Conservation (phyloP, 1,140 invertebrate species). For the Lepidurus couesii region DNA sequence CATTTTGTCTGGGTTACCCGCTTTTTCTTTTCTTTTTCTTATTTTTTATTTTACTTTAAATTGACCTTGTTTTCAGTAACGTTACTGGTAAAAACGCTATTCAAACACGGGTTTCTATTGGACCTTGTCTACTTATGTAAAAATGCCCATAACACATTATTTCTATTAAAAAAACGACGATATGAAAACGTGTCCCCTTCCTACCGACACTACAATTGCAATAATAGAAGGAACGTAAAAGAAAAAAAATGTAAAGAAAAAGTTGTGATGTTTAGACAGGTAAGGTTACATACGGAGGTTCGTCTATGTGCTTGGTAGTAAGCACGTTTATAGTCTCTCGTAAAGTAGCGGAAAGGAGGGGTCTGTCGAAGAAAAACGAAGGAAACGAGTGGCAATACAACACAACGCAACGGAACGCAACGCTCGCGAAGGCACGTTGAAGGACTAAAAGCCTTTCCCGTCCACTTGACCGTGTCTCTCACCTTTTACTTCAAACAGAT, state of each 20-base stretch:
- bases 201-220: neutral
- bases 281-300: neutral
- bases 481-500: constrained; percentile 22
- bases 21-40: neutral
- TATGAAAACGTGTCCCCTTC: neutral
- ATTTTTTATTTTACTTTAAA: neutral
- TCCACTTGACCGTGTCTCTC: constrained; percentile 1
- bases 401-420: neutral
- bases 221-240: constrained; percentile 7
- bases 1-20: too few relatives aligned
- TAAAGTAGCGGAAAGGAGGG: neutral
- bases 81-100: neutral
- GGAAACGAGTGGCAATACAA: neutral
- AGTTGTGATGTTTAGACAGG: neutral
- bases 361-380: neutral
- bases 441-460: neutral
- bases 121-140: neutral
- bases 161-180: neutral
- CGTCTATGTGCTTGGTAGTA: neutral
- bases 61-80: neutral
- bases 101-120: neutral
- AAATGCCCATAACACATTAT: neutral
- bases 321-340: neutral
- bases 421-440: neutral
- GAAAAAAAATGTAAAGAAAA: neutral